Conservation (phyloP, 2,888 invertebrate species). For the Arrhopalites spinosus region DNA sequence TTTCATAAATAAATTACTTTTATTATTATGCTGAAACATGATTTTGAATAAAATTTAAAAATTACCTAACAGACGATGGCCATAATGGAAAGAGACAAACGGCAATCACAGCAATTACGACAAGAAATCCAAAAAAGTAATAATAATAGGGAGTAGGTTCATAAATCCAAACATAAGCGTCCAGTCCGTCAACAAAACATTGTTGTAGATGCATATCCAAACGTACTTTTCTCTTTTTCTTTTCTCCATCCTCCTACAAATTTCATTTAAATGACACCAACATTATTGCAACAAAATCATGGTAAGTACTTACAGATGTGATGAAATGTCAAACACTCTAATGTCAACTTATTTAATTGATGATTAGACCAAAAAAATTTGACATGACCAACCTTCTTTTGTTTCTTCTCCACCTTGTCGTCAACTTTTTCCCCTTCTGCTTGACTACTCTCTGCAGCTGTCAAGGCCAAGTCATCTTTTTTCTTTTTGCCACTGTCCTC, state of each 20-base stretch:
- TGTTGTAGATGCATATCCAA: constrained; percentile 98
- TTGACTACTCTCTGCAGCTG: constrained; percentile 55
- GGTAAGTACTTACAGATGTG: neutral
- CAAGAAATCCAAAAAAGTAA: constrained; percentile 87
- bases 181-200: constrained; percentile 87
- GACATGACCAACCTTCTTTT: constrained; percentile 48
- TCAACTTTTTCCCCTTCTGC: constrained; percentile 52
- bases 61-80: constrained; percentile 88
- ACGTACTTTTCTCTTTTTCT: constrained; percentile 86
- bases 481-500: constrained; percentile 58
- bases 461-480: constrained; percentile 57
- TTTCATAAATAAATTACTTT: neutral
- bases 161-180: constrained; percentile 98
- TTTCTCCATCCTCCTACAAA: constrained; percentile 63
- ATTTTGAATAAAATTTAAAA: constrained; percentile 24
- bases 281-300: constrained; percentile 15
- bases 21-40: too few species aligned
- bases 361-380: neutral
- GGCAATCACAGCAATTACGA: constrained; percentile 90
- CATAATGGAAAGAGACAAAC: constrained; percentile 99
- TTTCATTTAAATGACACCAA: constrained; percentile 34
- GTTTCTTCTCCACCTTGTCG: constrained; percentile 54
- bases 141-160: constrained; percentile 94
- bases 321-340: too few species aligned
- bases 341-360: neutral